A percentile compares a stretch with the other conserved stretches of the same genome.
These are phyloP conservation scores for Bombylius discolor DNA, from an alignment of 2,888 invertebrate genomes.

Conservation along the genomic window DNA sequence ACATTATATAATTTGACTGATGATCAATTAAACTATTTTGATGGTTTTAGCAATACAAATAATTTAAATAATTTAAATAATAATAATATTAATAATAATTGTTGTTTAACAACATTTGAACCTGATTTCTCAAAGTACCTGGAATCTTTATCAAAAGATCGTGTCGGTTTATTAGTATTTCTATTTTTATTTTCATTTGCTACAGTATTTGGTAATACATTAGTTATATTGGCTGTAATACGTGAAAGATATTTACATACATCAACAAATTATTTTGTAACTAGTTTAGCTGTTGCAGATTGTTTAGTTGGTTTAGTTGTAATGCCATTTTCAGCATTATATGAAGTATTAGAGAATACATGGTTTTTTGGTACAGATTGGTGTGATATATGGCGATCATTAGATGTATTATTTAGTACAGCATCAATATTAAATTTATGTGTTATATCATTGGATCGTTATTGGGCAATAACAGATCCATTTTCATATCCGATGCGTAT, in stretches of 20 bases:
- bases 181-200: conserved; percentile 78
- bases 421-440: conserved; percentile 95
- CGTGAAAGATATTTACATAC: conserved; percentile 89
- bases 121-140: conserved; percentile 32
- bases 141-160: conserved; percentile 48
- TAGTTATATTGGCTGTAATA: conserved; percentile 87
- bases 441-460: conserved; percentile 90
- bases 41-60: conserved; percentile 18
- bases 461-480: conserved; percentile 98
- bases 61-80: neutral
- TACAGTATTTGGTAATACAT: conserved; percentile 87
- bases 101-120: conserved; percentile 21
- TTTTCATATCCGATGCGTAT: conserved; percentile 93
- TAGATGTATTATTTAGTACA: conserved; percentile 94
- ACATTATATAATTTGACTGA: conserved; percentile 33
- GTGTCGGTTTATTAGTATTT: conserved; percentile 64
- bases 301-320: conserved; percentile 92
- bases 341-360: conserved; percentile 75
- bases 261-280: conserved; percentile 95
- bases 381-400: conserved; percentile 95
- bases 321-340: conserved; percentile 92
- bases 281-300: conserved; percentile 92
- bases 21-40: conserved; percentile 31
- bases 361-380: conserved; percentile 93
- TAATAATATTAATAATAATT: conserved; percentile 4